Percentiles rank a stretch among this genome's conserved stretches.
Conservation (phyloP, 2,888 invertebrate genomes). For the Mycalesis mineus region DNA sequence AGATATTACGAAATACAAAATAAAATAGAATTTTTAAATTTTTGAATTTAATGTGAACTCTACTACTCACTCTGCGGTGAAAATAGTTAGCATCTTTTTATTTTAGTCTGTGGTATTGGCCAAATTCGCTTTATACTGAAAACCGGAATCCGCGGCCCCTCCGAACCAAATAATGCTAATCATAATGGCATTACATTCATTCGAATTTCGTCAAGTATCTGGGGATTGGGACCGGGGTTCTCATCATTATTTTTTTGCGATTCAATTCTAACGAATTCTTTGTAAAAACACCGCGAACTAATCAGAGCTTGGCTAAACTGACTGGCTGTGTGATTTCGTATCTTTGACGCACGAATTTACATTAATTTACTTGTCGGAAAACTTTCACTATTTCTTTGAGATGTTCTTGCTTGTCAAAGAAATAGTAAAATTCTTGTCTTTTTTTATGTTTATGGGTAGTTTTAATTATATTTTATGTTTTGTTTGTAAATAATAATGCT, state of each 20-base stretch:
- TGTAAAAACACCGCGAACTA: constrained; percentile 59
- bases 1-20: too few species aligned
- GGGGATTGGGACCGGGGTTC: constrained; percentile 52
- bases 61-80: too few species aligned
- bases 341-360: not conserved
- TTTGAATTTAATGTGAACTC: too few species aligned
- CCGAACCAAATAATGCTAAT: constrained; percentile 72
- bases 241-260: constrained; percentile 52
- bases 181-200: constrained; percentile 77
- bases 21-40: too few species aligned
- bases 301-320: constrained; percentile 36
- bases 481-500: too few species aligned
- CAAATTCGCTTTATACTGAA: constrained; percentile 70
- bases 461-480: too few species aligned
- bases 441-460: not conserved
- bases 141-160: constrained; percentile 73
- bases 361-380: not conserved
- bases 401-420: too few species aligned
- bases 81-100: not conserved
- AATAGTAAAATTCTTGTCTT: not conserved
- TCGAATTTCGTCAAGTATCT: constrained; percentile 73
- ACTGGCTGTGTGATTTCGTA: constrained; percentile 3
- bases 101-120: constrained; percentile 43
- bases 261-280: constrained; percentile 51
- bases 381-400: not conserved